Conservation (phyloP, 2,113 vertebrate genomes). For the Thunnus thynnus region DNA sequence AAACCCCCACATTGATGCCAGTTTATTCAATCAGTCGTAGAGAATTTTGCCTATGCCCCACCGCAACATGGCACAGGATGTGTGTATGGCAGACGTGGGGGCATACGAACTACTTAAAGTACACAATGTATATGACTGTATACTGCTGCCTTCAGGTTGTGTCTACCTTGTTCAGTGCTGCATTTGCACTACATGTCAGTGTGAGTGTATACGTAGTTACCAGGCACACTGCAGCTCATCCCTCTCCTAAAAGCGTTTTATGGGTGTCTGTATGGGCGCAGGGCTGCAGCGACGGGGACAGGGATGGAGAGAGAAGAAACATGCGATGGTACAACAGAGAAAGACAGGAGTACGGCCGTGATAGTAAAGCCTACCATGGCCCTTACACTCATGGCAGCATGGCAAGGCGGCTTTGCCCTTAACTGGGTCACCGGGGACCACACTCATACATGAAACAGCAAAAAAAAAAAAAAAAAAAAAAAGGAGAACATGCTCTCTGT, state of each 20-base stretch:
- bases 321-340: constrained; percentile 26
- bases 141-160: constrained; percentile 31
- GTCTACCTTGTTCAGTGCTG: constrained; percentile 49
- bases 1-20: constrained; percentile 47
- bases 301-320: constrained; percentile 43
- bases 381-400: constrained; percentile 44
- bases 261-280: constrained; percentile 72
- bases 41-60: constrained; percentile 58
- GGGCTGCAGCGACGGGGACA: constrained; percentile 73
- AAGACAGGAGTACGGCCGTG: constrained; percentile 12
- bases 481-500: constrained; percentile 47
- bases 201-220: constrained; percentile 45
- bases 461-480: constrained; percentile 11
- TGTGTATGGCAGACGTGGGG: constrained; percentile 20
- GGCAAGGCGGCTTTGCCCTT: constrained; percentile 69
- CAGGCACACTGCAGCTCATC: constrained; percentile 72
- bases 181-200: constrained; percentile 47
- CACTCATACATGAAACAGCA: constrained; percentile 70
- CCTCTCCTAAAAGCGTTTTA: constrained; percentile 76
- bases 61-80: constrained; percentile 58
- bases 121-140: constrained; percentile 31
- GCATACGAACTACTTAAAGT: constrained; percentile 29
- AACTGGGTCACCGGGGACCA: constrained; percentile 80
- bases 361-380: constrained; percentile 42
- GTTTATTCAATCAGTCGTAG: constrained; percentile 36